Percentiles rank a stretch among this genome's conserved stretches.
Evolutionary conservation across 2,888 invertebrate genomes (phyloP).

Genomic region (Epiblema foenella): DNA sequence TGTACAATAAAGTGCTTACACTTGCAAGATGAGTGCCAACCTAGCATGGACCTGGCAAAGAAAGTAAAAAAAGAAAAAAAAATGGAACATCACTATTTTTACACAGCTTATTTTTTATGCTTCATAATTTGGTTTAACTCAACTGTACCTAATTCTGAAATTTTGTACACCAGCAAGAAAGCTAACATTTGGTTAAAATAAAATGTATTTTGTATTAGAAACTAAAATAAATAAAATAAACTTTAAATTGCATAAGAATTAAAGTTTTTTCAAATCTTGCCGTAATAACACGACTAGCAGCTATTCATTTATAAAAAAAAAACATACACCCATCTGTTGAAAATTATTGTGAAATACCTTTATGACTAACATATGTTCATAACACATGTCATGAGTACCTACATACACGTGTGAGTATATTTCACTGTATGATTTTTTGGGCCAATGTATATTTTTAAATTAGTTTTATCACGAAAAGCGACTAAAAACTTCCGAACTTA

Average conservation of each 20-base stretch:
- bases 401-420: neutral
- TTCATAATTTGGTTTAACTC: too few species aligned
- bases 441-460: neutral
- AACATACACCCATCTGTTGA: neutral
- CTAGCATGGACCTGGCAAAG: too few species aligned
- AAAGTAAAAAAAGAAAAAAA: too few species aligned
- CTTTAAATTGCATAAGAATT: neutral
- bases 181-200: too few species aligned
- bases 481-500: neutral
- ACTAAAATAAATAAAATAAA: neutral
- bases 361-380: neutral
- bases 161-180: too few species aligned
- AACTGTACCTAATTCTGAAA: too few species aligned
- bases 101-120: too few species aligned
- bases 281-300: too few species aligned
- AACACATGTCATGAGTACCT: too few species aligned
- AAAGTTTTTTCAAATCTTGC: neutral
- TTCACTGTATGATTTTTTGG: neutral
- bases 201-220: neutral
- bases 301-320: neutral
- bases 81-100: too few species aligned
- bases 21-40: too few species aligned
- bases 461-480: neutral
- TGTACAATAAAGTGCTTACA: too few species aligned
- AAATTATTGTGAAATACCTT: conserved; percentile 6